phyloP scores from a whole-genome alignment of 2,888 invertebrate species.

The Dendrolimus pini region DNA sequence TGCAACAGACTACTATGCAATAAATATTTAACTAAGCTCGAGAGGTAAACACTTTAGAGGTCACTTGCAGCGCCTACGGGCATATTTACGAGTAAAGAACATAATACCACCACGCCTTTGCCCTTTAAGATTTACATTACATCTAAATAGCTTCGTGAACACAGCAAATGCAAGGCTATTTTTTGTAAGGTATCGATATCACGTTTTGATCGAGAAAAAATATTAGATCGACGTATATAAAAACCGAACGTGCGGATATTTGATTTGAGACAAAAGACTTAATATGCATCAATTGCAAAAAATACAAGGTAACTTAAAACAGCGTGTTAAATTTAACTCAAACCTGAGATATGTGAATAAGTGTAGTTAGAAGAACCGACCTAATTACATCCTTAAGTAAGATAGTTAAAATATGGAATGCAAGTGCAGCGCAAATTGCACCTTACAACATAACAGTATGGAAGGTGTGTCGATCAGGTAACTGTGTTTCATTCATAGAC shows the following conservation, averaged over 20 bases:
- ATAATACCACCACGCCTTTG: slow-evolving; percentile 58
- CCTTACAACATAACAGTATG: slow-evolving; percentile 36
- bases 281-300: slow-evolving; percentile 14
- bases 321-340: slow-evolving; percentile 19
- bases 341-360: too few relatives aligned
- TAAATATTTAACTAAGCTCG: slow-evolving; percentile 52
- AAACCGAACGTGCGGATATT: slow-evolving; percentile 5
- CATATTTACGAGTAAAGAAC: slow-evolving; percentile 50
- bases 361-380: background rate
- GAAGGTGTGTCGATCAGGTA: slow-evolving; percentile 59
- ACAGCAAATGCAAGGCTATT: slow-evolving; percentile 35
- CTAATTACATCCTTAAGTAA: slow-evolving; percentile 39
- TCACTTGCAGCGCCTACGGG: slow-evolving; percentile 68
- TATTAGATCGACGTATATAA: slow-evolving; percentile 4
- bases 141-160: slow-evolving; percentile 54
- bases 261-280: slow-evolving; percentile 10
- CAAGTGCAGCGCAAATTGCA: slow-evolving; percentile 46
- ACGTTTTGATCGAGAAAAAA: slow-evolving; percentile 12
- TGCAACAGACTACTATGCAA: slow-evolving; percentile 31
- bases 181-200: slow-evolving; percentile 23
- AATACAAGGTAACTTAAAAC: slow-evolving; percentile 14
- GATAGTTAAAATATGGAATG: slow-evolving; percentile 53
- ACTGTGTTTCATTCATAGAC: slow-evolving; percentile 66
- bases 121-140: slow-evolving; percentile 64
- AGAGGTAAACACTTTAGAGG: slow-evolving; percentile 64